phyloP scores from a whole-genome alignment of 1,140 invertebrate genomes.

The Sinella curviseta region DNA sequence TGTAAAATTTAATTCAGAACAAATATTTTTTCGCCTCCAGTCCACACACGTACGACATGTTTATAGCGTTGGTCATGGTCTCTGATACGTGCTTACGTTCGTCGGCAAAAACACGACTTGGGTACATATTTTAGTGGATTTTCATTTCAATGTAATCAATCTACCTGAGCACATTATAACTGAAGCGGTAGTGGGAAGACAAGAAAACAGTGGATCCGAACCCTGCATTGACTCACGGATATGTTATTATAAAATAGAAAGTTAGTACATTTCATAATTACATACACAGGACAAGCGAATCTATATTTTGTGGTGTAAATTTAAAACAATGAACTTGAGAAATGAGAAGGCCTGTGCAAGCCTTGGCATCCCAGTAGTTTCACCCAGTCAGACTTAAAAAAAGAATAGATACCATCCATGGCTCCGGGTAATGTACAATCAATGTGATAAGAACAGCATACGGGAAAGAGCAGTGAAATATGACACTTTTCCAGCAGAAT shows the following conservation, averaged over 20 bases:
- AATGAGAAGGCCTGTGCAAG: too few relatives aligned
- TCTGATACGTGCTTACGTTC: too few relatives aligned
- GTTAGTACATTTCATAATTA: too few relatives aligned
- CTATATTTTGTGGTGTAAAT: too few relatives aligned
- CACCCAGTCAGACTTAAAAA: not conserved
- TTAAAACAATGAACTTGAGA: too few relatives aligned
- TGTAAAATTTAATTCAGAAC: too few relatives aligned
- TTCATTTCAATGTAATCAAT: too few relatives aligned
- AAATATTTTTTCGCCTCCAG: too few relatives aligned
- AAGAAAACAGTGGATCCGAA: constrained; percentile 49
- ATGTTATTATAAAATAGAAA: too few relatives aligned
- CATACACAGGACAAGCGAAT: too few relatives aligned
- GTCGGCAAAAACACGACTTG: constrained; percentile 55
- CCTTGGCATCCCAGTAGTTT: not conserved
- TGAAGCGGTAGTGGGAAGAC: not conserved
- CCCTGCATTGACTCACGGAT: constrained; percentile 9
- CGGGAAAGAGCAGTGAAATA: constrained; percentile 59
- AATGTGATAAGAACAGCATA: constrained; percentile 59
- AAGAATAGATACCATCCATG: constrained; percentile 49
- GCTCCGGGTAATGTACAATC: constrained; percentile 56
- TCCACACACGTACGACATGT: too few relatives aligned
- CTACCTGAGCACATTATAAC: constrained; percentile 14
- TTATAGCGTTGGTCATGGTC: too few relatives aligned
- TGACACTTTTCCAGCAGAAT: constrained; percentile 59
- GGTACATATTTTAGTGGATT: not conserved